phyloP scores from a whole-genome alignment of 2,797 vertebrate species.

The Gouania willdenowi region DNA sequence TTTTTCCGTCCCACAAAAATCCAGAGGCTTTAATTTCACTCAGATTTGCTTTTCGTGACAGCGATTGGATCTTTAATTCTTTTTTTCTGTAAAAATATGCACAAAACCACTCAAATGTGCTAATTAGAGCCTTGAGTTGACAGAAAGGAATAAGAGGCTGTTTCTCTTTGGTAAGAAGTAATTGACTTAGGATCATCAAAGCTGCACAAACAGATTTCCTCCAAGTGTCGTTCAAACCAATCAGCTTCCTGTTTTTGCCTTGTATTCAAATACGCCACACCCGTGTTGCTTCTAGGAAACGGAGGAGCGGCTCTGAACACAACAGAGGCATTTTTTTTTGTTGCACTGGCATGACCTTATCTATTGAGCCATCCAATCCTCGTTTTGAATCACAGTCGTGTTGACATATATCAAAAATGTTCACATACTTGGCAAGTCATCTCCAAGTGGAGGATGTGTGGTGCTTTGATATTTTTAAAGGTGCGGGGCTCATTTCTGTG shows the following conservation, averaged over 20 bases:
- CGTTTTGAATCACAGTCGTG: not conserved
- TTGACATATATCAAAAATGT: conserved; percentile 2
- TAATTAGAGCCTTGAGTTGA: conserved; percentile 33
- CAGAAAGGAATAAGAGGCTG: conserved; percentile 22
- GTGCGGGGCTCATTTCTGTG: conserved; percentile 27
- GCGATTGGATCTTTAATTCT: conserved; percentile 14
- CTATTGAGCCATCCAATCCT: not conserved
- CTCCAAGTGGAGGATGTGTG: conserved; percentile 4
- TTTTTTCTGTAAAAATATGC: conserved; percentile 15
- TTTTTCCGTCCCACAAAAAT: conserved; percentile 10
- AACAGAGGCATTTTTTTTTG: conserved; percentile 5
- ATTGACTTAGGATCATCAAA: conserved; percentile 43
- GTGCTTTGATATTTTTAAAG: conserved; percentile 28
- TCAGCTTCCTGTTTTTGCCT: conserved; percentile 1
- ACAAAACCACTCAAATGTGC: conserved; percentile 26
- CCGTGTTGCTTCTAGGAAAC: conserved; percentile 20
- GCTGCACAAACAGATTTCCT: conserved; percentile 22
- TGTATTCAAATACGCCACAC: conserved; percentile 34
- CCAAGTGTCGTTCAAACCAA: conserved; percentile 38
- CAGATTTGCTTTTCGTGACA: conserved; percentile 9
- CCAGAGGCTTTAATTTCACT: conserved; percentile 15
- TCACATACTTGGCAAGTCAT: not conserved
- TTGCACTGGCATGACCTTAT: not conserved
- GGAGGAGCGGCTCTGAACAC: conserved; percentile 9
- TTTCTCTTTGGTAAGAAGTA: conserved; percentile 28